A percentile compares a stretch with the other conserved stretches of the same genome.
Conservation (phyloP, 2,797 vertebrate species). For the Danio albolineatus region DNA sequence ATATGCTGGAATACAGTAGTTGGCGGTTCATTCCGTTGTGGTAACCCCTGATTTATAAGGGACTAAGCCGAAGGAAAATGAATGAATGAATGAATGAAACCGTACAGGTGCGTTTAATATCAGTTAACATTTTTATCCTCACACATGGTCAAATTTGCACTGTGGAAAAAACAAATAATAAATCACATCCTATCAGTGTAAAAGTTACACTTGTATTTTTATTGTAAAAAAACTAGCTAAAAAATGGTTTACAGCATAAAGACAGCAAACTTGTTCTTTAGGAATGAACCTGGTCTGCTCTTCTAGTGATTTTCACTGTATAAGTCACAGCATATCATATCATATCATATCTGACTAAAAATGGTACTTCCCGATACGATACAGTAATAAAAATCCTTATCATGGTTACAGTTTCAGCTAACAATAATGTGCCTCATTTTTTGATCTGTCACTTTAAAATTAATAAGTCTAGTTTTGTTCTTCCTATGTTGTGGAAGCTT, state of each 20-base stretch:
- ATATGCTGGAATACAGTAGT: no score
- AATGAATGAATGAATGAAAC: no score
- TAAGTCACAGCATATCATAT: neutral
- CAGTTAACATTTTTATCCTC: no score
- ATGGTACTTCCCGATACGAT: neutral
- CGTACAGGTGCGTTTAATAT: no score
- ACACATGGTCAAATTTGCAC: no score
- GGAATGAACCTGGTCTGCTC: neutral
- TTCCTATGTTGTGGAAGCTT: constrained; percentile 71
- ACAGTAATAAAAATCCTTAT: constrained; percentile 7
- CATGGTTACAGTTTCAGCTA: constrained; percentile 55
- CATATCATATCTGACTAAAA: neutral
- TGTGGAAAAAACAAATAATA: no score
- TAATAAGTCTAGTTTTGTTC: constrained; percentile 62
- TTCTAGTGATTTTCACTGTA: neutral
- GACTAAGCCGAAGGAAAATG: no score
- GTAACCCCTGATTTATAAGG: no score
- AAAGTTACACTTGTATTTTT: neutral
- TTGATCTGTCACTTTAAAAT: constrained; percentile 64
- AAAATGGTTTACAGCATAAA: neutral
- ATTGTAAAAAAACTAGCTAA: neutral
- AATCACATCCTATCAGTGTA: no score
- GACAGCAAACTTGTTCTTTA: neutral
- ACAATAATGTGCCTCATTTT: constrained; percentile 2
- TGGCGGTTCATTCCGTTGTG: no score